These are phyloP conservation scores for Venturia canescens DNA, from an alignment of 1,140 invertebrate species.

Conservation along the genomic window DNA sequence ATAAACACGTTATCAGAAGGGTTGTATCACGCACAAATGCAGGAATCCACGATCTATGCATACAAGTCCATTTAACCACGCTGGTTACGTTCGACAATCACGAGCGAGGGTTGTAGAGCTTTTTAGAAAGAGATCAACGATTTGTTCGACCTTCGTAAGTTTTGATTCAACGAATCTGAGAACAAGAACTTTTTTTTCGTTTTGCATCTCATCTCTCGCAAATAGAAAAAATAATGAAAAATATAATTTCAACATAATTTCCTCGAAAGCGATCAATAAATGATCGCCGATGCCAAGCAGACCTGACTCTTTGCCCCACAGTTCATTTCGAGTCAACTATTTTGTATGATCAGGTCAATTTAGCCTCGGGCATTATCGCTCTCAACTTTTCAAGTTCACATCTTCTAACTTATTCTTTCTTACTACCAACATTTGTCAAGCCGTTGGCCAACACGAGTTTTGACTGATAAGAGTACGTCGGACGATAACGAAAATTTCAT, in stretches of 20 bases:
- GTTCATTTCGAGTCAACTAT: neutral
- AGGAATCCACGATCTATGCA: neutral
- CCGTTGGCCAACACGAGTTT: too few relatives aligned
- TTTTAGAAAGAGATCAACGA: too few relatives aligned
- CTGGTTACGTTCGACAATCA: neutral
- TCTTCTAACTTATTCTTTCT: neutral
- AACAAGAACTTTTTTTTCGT: too few relatives aligned
- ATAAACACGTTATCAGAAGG: neutral
- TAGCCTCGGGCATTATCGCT: neutral
- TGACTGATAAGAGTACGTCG: too few relatives aligned
- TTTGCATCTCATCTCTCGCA: too few relatives aligned
- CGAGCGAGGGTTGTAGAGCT: neutral
- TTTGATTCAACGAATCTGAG: too few relatives aligned
- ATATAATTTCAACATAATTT: neutral
- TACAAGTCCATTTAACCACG: neutral
- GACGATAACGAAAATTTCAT: too few relatives aligned
- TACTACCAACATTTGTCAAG: neutral
- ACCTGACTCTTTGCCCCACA: neutral
- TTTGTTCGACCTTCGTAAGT: too few relatives aligned
- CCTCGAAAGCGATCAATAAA: neutral
- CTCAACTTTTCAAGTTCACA: neutral
- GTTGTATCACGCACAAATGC: conserved; percentile 15
- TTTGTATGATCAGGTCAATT: neutral
- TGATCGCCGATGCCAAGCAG: neutral
- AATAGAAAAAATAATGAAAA: too few relatives aligned